Base-by-base conservation (phyloP, 2,113 vertebrate genomes). In the Leucopsar rothschildi region DNA sequence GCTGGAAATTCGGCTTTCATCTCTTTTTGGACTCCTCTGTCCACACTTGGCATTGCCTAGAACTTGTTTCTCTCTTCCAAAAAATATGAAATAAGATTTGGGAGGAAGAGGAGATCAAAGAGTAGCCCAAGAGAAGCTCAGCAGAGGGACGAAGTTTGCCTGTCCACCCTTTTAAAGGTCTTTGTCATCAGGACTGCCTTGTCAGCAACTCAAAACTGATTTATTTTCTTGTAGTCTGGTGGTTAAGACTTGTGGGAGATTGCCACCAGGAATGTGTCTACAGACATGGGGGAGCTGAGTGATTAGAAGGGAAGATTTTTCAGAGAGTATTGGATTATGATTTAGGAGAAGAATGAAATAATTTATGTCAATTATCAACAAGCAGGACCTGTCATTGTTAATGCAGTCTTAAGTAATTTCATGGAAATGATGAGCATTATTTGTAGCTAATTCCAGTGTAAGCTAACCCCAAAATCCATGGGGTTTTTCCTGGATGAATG, bases 1-100 rank as follows among this genome's bases (percentile, higher is more conserved):
- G 85, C 76, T 92, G 92, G 82, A 83, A 96, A 94, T 93, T 71
- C 88, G 90, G 56, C 84, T 72, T 68, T 39, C 24, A 9, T 11
- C 33, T 82, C 29, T 35, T 24, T 50, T 76, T 64, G 29, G 23
- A 56, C 29, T 88, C 49, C 55, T 61, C 45, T 27, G 15, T 22
- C 31, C 25, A 39, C 18, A 15, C 22, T 19, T 59, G 19, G 10
- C 59, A 55, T 77, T 27, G 13, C 13, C 66, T 63, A 80, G 39
- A 88, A 50, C 27, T 35, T 37, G 12, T 27, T 79, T 78, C 59
- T 64, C 44, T 55, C 50, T 50, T 70, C 52, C 25, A 45, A 53
- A 93, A 92, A 14, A 11, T 9, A 55, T 1, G 24, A 29, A 91
- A 31, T 19, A 63, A 65, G 45, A 45, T 19, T 2, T 35, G 15